Evolutionary conservation across 1,140 invertebrate genomes (phyloP).

Genomic region (Copidosoma floridanum): DNA sequence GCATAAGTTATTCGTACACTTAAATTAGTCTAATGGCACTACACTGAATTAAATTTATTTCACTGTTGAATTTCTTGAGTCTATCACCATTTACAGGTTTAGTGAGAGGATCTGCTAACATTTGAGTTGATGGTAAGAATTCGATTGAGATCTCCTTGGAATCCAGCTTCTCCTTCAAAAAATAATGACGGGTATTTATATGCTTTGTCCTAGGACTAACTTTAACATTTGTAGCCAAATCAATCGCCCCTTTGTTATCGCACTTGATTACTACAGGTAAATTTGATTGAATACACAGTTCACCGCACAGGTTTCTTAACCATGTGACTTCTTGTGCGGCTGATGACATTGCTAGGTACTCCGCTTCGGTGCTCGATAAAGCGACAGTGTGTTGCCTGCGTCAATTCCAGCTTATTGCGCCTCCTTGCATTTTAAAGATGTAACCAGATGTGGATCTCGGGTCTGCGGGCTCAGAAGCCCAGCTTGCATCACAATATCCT

Average conservation of each 20-base stretch:
- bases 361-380: slow-evolving; percentile 41
- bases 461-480: slow-evolving; percentile 33
- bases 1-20: too few relatives aligned
- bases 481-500: slow-evolving; percentile 37
- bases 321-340: slow-evolving; percentile 17
- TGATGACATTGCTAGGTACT: slow-evolving; percentile 31
- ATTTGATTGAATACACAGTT: neutral
- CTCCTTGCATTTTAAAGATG: slow-evolving; percentile 26
- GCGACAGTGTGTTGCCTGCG: slow-evolving; percentile 43
- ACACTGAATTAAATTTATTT: too few relatives aligned
- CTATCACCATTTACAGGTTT: too few relatives aligned
- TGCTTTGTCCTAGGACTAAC: slow-evolving; percentile 32
- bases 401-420: slow-evolving; percentile 37
- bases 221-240: slow-evolving; percentile 22
- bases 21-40: too few relatives aligned
- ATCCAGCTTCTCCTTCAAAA: slow-evolving; percentile 27
- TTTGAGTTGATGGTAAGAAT: slow-evolving; percentile 19
- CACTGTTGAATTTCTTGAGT: too few relatives aligned
- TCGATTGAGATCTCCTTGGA: slow-evolving; percentile 18
- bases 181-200: slow-evolving; percentile 34
- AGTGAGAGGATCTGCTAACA: slow-evolving; percentile 27
- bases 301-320: neutral
- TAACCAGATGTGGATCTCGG: slow-evolving; percentile 34
- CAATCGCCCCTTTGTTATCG: slow-evolving; percentile 35
- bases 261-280: slow-evolving; percentile 7